Percentiles rank a stretch among this genome's conserved stretches.
phyloP scores from a whole-genome alignment of 2,888 invertebrate genomes.

The Cephonodes hylas region DNA sequence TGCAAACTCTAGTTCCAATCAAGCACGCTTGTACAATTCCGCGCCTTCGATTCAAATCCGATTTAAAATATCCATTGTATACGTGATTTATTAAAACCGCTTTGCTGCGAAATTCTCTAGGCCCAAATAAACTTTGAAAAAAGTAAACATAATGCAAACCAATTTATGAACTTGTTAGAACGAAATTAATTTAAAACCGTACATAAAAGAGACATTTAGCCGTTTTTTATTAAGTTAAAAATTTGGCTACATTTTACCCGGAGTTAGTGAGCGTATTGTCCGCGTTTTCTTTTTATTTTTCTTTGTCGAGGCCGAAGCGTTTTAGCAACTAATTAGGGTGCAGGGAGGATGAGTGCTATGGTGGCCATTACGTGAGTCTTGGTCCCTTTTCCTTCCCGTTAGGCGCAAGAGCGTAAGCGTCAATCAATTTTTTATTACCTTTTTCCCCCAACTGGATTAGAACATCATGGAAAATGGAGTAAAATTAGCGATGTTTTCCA shows the following conservation, averaged over 20 bases:
- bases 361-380: constrained; percentile 5
- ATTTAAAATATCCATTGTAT: neutral
- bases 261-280: constrained; percentile 7
- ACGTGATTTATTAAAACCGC: neutral
- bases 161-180: constrained; percentile 8
- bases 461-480: neutral
- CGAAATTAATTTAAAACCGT: neutral
- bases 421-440: neutral
- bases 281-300: neutral
- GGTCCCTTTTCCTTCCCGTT: constrained; percentile 5
- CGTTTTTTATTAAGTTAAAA: constrained; percentile 4
- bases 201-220: constrained; percentile 8
- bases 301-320: neutral
- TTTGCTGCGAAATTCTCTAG: neutral
- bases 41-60: neutral
- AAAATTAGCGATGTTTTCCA: no score
- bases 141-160: constrained; percentile 1
- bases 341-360: constrained; percentile 5
- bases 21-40: neutral
- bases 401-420: neutral
- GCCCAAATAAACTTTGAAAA: neutral
- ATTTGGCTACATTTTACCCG: neutral
- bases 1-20: neutral
- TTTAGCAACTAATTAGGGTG: constrained; percentile 6
- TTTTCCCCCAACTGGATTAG: neutral